Base-by-base conservation (phyloP, 2,113 vertebrate species). In the Zosterops hypoxanthus region DNA sequence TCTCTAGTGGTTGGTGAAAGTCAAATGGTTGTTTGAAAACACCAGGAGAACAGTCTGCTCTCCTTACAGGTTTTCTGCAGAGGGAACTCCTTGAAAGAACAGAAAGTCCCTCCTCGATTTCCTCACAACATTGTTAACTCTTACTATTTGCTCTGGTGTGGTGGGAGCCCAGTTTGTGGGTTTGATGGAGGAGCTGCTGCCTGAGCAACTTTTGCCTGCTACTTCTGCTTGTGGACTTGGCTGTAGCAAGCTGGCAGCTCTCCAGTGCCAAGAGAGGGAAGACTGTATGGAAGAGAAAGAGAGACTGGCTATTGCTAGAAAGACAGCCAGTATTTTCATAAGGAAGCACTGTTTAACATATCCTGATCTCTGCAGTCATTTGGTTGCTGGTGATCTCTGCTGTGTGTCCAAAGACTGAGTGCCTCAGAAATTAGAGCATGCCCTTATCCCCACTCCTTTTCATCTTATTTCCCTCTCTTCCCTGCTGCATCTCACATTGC, bases 331-430 rank as follows among this genome's bases (percentile, higher is more conserved):
- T 31, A 42, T 6, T 88, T 88, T 47, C 36, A 17, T 10, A 31
- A 70, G 34, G 34, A 69, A 90, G 34, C 21, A 25, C 6, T 6
- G 7, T 63, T 78, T 44, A 44, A 39, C 2, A 3, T 70, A 19
- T 33, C 55, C 44, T 88, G 1, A 33, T 34, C 31, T 61, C 15
- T 44, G 36, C 2, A 2, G 42, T 70, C 16, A 3, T 71, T 65
- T 83, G 11, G 18, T 20, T 76, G 41, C 36, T 61, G 42, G n/a
- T 52, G 59, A 39, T 52, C 24, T 55, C 31, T 91, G 52, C 10
- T 7, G 0, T 13, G 5, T 47, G 25, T 41, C 46, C 12, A 60
- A 49, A 47, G n/a, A 39, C 15, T 0, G 1, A 47, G 23, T n/a
- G 29, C n/a, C n/a, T 47, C 82, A 63, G 56, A 60, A 29, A 31